Base-by-base conservation (phyloP, 2,113 vertebrate genomes). In the Aegithalos caudatus region DNA sequence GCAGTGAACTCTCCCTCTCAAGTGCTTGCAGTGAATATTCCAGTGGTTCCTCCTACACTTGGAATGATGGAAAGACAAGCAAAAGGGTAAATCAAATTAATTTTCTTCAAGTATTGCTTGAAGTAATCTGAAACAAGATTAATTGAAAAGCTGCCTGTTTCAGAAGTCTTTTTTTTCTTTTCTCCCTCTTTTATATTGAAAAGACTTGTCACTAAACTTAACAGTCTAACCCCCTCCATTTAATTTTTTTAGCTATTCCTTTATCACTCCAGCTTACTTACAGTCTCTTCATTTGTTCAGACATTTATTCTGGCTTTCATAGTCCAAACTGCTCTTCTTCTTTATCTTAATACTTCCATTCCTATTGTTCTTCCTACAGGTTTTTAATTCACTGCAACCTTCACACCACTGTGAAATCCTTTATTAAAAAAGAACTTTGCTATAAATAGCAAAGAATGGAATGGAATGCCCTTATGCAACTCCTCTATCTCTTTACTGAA, bases 11-110 rank as follows among this genome's bases (percentile, higher is more conserved):
- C 38, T 99, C 99, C 40, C 98, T 99, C 85, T 99, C 99, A 6
- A 99, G 99, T 58, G 98, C 98, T 50, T 99, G 99, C 98, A 99
- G 99, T 15, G 99, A 99, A 95, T 98, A 98, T 97, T 99, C 99
- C 98, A 99, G 99, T 11, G 97, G 99, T 94, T 99, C 99, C 25
- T 99, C 99, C 33, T 98, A 97, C 94, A 99, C 99, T 14, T 99
- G 99, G 98, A 99, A 98, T 51, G 98, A 99, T 50, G 98, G 98
- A 71, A 98, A 98, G 92, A 98, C 98, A 86, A 98, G 98, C 90
- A 98, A 98, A 98, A 98, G 97, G 98, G 99, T 99, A 98, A 97
- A 91, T 48, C 24, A 40, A 57, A 53, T 90, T 57, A 33, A 71
- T 94, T 92, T 90, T 76, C 66, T 74, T 61, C 20, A 14, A 72